Evolutionary conservation across 2,888 invertebrate genomes (phyloP).

Genomic region (Agrochola lota): DNA sequence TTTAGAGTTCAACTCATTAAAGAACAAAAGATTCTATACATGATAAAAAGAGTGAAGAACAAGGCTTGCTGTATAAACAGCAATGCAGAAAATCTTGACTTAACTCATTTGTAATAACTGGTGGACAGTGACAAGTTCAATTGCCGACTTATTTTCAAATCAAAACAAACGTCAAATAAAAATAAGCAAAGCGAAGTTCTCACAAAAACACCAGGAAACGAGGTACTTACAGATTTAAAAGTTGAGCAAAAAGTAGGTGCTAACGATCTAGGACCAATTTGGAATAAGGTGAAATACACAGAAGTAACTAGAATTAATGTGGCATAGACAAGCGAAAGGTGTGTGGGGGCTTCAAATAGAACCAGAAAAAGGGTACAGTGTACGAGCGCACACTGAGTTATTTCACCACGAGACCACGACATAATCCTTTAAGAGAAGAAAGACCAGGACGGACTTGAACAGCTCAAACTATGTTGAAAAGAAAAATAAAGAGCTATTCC

Average conservation of each 20-base stretch:
- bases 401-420: no score
- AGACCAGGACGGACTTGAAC: no score
- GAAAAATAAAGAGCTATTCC: no score
- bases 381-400: no score
- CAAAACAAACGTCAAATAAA: slow-evolving; percentile 9
- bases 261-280: slow-evolving; percentile 47
- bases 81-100: background rate
- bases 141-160: background rate
- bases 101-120: background rate
- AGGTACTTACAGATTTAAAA: background rate
- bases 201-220: slow-evolving; percentile 50
- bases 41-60: background rate
- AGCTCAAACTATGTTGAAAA: no score
- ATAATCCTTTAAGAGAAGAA: no score
- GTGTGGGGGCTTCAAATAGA: background rate
- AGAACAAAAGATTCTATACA: background rate
- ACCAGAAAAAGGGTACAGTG: background rate
- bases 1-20: background rate
- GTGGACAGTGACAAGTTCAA: background rate
- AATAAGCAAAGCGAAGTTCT: slow-evolving; percentile 17
- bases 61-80: background rate
- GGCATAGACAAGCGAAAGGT: background rate
- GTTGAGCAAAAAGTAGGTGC: slow-evolving; percentile 48
- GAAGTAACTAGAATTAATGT: slow-evolving; percentile 27
- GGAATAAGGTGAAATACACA: slow-evolving; percentile 20